These are phyloP conservation scores for Drosophila willistoni DNA, from an alignment of 1,140 invertebrate genomes.

Conservation along the genomic window DNA sequence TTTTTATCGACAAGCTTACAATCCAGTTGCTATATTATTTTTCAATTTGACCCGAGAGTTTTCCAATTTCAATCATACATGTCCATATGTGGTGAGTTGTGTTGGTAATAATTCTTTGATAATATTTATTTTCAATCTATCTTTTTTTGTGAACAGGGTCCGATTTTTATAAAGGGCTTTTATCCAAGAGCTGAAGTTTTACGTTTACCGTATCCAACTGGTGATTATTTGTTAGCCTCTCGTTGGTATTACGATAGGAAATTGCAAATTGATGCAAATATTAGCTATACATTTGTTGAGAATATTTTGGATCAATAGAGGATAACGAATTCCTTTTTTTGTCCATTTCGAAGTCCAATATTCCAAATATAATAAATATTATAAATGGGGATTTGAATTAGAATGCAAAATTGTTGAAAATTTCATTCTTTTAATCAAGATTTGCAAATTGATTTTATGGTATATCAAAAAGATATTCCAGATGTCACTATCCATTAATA, in stretches of 20 bases:
- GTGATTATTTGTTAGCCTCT: background rate
- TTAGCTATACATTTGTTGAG: background rate
- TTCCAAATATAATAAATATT: too few species aligned
- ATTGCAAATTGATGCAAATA: background rate
- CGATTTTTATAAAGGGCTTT: background rate
- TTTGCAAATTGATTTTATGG: too few species aligned
- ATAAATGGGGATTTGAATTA: too few species aligned
- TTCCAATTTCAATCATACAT: constrained; percentile 14
- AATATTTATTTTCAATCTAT: background rate
- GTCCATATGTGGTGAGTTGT: constrained; percentile 11
- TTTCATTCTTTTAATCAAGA: too few species aligned
- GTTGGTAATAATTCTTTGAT: background rate
- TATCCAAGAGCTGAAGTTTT: background rate
- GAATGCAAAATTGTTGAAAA: too few species aligned
- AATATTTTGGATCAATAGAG: background rate
- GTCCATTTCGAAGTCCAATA: too few species aligned
- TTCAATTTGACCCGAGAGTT: constrained; percentile 3
- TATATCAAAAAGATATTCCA: too few species aligned
- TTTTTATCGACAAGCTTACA: constrained; percentile 1
- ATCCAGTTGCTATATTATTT: background rate
- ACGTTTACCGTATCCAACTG: background rate
- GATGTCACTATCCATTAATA: too few species aligned
- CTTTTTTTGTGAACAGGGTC: background rate
- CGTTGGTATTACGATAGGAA: background rate
- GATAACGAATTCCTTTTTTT: too few species aligned